A percentile compares a stretch with the other conserved stretches of the same genome.
phyloP scores from a whole-genome alignment of 2,888 invertebrate genomes.

The Caenorhabditis japonica region DNA sequence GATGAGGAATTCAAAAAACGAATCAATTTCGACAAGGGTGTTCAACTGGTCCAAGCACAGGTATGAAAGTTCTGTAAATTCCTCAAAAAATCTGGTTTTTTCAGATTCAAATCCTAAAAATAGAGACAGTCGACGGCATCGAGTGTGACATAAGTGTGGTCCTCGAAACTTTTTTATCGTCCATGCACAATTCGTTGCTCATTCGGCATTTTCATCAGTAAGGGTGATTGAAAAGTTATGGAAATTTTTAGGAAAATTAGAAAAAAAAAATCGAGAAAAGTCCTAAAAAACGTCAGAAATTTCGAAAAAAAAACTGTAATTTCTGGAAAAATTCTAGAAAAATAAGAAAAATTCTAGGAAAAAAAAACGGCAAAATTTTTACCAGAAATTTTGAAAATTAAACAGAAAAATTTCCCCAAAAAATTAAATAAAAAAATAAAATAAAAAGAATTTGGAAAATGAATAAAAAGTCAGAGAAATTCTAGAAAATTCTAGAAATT shows the following conservation, averaged over 20 bases:
- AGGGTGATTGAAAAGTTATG: too few species aligned
- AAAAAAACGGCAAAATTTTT: too few species aligned
- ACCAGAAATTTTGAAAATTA: background rate
- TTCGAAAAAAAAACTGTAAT: too few species aligned
- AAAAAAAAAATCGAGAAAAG: too few species aligned
- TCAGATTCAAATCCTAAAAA: slow-evolving; percentile 58
- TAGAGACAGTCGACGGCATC: slow-evolving; percentile 43
- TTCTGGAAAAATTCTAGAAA: too few species aligned
- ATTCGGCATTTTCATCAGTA: slow-evolving; percentile 49
- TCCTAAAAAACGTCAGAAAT: too few species aligned
- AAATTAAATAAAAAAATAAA: slow-evolving; percentile 1
- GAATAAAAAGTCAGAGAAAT: background rate
- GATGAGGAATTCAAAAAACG: slow-evolving; percentile 20
- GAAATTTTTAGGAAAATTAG: background rate
- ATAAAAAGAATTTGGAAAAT: background rate
- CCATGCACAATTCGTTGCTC: slow-evolving; percentile 60
- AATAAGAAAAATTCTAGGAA: too few species aligned
- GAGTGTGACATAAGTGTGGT: slow-evolving; percentile 59
- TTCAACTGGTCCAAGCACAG: slow-evolving; percentile 38
- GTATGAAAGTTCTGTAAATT: slow-evolving; percentile 3
- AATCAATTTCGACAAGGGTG: slow-evolving; percentile 23
- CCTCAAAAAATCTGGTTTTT: background rate
- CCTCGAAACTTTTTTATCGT: slow-evolving; percentile 53
- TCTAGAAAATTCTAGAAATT: background rate
- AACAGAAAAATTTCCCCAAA: background rate